Percentiles rank a stretch among this genome's conserved stretches.
Evolutionary conservation across 2,113 vertebrate species (phyloP).

Genomic region (Xenus cinereus): DNA sequence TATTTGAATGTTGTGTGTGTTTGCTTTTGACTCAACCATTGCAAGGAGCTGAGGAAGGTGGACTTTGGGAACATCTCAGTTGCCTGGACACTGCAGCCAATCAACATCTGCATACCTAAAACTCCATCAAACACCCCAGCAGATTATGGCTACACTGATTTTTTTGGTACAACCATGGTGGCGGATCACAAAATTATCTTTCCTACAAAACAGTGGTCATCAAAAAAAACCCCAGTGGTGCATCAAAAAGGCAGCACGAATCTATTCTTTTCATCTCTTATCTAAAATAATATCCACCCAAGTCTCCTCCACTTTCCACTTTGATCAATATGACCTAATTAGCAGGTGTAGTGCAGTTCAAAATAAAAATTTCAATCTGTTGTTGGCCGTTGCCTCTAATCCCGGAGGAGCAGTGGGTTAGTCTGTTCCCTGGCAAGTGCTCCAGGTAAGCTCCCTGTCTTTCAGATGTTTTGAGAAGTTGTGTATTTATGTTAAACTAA

Average conservation of each 20-base stretch:
- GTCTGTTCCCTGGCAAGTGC: background rate
- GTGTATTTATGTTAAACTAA: background rate
- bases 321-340: background rate
- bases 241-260: background rate
- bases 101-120: background rate
- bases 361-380: background rate
- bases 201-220: background rate
- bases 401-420: background rate
- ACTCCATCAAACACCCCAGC: background rate
- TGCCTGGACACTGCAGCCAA: background rate
- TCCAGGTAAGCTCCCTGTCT: background rate
- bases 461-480: background rate
- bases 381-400: background rate
- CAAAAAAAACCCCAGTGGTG: background rate
- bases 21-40: background rate
- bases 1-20: background rate
- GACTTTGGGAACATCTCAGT: background rate
- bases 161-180: background rate
- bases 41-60: background rate
- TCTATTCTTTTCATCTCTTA: background rate
- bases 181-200: background rate
- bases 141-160: background rate
- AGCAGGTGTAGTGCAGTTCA: background rate
- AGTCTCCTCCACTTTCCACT: background rate
- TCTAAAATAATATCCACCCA: background rate